Evolutionary conservation across 2,888 invertebrate species (phyloP).

Genomic region (Dynastes grantii): DNA sequence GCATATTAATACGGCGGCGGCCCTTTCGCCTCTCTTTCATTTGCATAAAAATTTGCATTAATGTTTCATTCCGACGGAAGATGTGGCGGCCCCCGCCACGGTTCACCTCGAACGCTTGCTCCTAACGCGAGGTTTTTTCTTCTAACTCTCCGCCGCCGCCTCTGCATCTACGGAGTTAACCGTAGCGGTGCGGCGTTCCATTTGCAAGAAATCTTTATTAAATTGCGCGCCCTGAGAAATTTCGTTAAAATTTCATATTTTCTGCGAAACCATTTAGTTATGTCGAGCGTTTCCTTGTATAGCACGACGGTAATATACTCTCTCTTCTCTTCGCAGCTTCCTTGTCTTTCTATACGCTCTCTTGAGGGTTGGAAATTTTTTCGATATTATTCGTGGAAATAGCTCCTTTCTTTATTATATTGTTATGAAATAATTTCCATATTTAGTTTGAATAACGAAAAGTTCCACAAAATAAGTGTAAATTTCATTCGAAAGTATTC

Average conservation of each 20-base stretch:
- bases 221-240: slow-evolving; percentile 39
- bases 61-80: slow-evolving; percentile 56
- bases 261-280: slow-evolving; percentile 12
- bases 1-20: slow-evolving; percentile 60
- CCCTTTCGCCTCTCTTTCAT: slow-evolving; percentile 53
- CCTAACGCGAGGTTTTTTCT: slow-evolving; percentile 57
- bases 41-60: slow-evolving; percentile 63
- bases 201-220: slow-evolving; percentile 50
- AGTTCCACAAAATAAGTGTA: too few relatives aligned
- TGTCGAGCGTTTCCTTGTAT: neutral
- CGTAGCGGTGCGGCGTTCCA: slow-evolving; percentile 27
- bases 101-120: slow-evolving; percentile 55
- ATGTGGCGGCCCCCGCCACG: slow-evolving; percentile 34
- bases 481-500: too few relatives aligned
- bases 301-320: neutral
- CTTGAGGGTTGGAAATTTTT: neutral
- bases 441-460: neutral
- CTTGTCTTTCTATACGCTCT: neutral
- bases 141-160: slow-evolving; percentile 53
- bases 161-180: neutral
- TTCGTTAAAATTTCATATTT: slow-evolving; percentile 44
- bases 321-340: neutral
- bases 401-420: neutral
- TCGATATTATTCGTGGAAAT: neutral
- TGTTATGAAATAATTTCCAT: neutral